Base-by-base conservation (phyloP, 1,140 invertebrate genomes). In the Orchesella cincta region DNA sequence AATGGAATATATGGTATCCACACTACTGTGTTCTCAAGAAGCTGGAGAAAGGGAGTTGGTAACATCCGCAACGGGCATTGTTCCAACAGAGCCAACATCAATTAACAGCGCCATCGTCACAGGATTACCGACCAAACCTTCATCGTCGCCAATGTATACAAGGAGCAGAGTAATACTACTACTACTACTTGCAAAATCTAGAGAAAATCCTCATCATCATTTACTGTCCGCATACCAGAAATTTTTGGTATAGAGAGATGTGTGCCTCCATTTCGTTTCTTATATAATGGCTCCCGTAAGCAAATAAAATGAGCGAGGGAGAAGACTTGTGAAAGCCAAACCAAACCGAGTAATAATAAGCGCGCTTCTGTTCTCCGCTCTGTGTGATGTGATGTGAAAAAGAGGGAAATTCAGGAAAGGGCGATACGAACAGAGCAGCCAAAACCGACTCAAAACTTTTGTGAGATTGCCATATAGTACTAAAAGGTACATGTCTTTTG, bases 61-160 rank as follows among this genome's bases (percentile, higher is more conserved):
- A 67, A 67, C 62, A 67, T 67, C 62, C 62, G 62, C 62, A 57
- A n/a, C 64, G 72, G 79, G 79, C 73, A 78, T 39, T 78, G 36
- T 46, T 78, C 76, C 76, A 80, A 80, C 73, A 80, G 77, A 78
- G 74, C 76, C 73, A 76, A 74, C 73, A 80, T 70, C 77, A 80
- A 78, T 80, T 80, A 78, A 80, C 80, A 77, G 74, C 34, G 34
- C 36, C 77, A 78, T 76, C 67, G 75, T 76, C 79, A 71, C 64
- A 67, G 54, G 73, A 79, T 80, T 76, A 76, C 72, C 74, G 39
- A 51, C 73, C 73, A 29, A 74, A 67, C 35, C 36, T 77, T 36
- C 35, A 39, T 64, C 46, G 33, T 52, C 62, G 29, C 75, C 54
- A 73, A n/a, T n/a, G n/a, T 33, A 67, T 46, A 46, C 8, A 8